Percentiles rank a stretch among this genome's conserved stretches.
Evolutionary conservation across 2,888 invertebrate species (phyloP).

Genomic region (Pterobdella sp.): DNA sequence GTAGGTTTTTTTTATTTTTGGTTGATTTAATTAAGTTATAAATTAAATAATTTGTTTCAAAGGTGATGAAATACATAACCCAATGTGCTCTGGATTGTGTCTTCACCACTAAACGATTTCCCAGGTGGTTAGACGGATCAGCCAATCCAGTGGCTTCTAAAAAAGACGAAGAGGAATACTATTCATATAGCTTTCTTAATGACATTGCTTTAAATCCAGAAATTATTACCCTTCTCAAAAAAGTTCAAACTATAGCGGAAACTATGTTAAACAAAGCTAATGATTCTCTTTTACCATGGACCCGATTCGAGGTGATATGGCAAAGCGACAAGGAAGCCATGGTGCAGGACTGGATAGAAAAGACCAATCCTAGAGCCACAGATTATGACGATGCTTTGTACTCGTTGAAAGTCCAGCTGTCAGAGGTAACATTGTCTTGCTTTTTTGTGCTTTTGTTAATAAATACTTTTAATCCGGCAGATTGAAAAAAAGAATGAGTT

Average conservation of each 20-base stretch:
- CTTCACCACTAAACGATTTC: constrained; percentile 53
- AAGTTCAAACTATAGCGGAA: constrained; percentile 63
- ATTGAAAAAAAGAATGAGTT: constrained; percentile 70
- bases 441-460: not conserved
- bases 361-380: constrained; percentile 20
- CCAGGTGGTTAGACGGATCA: constrained; percentile 76
- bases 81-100: constrained; percentile 19
- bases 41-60: not conserved
- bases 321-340: constrained; percentile 48
- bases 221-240: constrained; percentile 53
- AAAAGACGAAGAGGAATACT: constrained; percentile 42
- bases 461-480: constrained; percentile 41
- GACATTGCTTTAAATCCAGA: constrained; percentile 65
- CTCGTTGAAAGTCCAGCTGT: constrained; percentile 18
- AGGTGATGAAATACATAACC: constrained; percentile 20
- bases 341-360: constrained; percentile 27
- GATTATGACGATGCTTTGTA: constrained; percentile 26
- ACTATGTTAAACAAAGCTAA: constrained; percentile 61
- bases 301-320: constrained; percentile 50
- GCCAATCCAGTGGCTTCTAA: constrained; percentile 67
- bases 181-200: constrained; percentile 69
- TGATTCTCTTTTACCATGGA: constrained; percentile 57
- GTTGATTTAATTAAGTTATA: not conserved
- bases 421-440: not conserved
- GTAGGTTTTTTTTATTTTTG: constrained; percentile 4